Conservation (phyloP, 2,113 vertebrate species). For the Prochilodus magdalenae region DNA sequence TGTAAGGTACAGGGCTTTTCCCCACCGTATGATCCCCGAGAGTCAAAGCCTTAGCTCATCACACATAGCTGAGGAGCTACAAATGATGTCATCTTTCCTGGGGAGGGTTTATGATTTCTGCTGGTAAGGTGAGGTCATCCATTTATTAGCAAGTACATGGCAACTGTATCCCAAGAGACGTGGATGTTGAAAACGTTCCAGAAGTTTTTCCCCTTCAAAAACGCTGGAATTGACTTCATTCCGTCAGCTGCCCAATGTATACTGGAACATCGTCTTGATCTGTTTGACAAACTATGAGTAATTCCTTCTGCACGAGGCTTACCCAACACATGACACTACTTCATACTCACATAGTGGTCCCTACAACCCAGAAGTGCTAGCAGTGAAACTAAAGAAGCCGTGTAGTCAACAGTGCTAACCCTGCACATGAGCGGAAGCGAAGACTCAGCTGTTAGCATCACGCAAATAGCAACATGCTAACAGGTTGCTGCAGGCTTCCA, state of each 20-base stretch:
- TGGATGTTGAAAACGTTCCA: constrained; percentile 6
- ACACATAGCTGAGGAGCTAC: not conserved
- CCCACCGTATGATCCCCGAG: not conserved
- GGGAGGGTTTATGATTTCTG: not conserved
- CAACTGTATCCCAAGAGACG: not conserved
- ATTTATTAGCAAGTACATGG: constrained; percentile 5
- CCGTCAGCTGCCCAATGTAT: not conserved
- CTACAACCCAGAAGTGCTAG: constrained; percentile 29
- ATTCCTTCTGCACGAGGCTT: not conserved
- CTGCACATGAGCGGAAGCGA: not conserved
- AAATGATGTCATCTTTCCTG: constrained; percentile 35
- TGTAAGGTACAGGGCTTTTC: not conserved
- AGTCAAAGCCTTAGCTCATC: not conserved
- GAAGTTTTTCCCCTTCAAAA: not conserved
- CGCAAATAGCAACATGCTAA: not conserved
- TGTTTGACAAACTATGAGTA: not conserved
- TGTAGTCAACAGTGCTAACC: no score
- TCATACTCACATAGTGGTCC: constrained; percentile 24
- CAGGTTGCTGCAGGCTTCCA: not conserved
- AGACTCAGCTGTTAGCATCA: not conserved
- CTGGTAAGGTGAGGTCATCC: constrained; percentile 6
- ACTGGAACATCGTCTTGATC: not conserved
- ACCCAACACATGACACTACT: not conserved
- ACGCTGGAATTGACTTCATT: constrained; percentile 8
- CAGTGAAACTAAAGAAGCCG: not conserved